Percentiles rank a stretch among this genome's conserved stretches.
phyloP scores from a whole-genome alignment of 2,797 vertebrate genomes.

The Crax fasciolata region DNA sequence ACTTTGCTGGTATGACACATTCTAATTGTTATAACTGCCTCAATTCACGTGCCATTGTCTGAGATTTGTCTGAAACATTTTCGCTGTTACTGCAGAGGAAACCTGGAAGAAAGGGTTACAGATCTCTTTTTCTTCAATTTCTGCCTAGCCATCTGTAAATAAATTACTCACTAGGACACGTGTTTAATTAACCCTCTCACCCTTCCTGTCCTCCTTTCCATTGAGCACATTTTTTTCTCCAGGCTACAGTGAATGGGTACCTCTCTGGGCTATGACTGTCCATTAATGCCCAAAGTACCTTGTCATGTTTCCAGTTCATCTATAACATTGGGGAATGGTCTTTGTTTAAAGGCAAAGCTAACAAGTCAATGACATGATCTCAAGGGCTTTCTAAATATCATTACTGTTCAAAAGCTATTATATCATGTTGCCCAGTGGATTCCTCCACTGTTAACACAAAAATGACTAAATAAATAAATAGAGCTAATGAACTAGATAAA shows the following conservation, averaged over 20 bases:
- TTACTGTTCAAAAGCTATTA: background rate
- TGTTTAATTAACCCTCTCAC: background rate
- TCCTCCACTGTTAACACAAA: background rate
- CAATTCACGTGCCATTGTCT: background rate
- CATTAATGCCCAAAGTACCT: background rate
- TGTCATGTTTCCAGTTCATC: background rate
- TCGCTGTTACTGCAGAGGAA: background rate
- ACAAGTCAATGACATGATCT: background rate
- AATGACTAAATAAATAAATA: background rate
- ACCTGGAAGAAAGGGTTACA: background rate
- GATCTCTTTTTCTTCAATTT: background rate
- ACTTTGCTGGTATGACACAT: background rate
- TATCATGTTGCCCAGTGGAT: background rate
- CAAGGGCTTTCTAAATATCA: background rate
- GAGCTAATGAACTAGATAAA: background rate
- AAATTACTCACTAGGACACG: background rate
- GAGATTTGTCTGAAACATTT: background rate
- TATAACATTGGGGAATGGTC: background rate
- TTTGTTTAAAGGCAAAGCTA: background rate
- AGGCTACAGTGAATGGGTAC: background rate
- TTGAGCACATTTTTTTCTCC: background rate
- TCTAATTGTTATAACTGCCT: background rate
- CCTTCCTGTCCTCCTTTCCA: background rate
- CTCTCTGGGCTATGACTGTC: background rate
- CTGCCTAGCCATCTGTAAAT: background rate